phyloP scores from a whole-genome alignment of 2,888 invertebrate species.

The Troides aeacus region DNA sequence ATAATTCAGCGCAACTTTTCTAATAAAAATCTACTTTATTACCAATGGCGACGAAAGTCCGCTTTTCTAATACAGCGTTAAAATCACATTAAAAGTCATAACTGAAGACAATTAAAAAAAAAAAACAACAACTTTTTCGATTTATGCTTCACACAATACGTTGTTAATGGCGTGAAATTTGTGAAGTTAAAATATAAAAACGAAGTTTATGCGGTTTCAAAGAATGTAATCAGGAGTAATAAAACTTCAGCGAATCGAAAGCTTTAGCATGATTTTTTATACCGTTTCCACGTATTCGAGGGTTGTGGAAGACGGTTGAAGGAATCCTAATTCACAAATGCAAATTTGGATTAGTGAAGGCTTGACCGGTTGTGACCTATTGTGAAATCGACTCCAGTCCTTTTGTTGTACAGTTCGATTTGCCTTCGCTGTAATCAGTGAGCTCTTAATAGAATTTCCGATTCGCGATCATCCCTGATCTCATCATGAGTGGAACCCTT shows the following conservation, averaged over 20 bases:
- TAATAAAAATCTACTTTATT: no score
- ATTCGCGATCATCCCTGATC: constrained; percentile 14
- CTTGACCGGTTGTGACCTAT: constrained; percentile 23
- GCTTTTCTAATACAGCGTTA: no score
- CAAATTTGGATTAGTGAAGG: constrained; percentile 20
- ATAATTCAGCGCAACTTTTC: no score
- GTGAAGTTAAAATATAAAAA: constrained; percentile 13
- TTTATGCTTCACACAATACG: constrained; percentile 19
- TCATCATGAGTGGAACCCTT: constrained; percentile 19
- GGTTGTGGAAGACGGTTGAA: not conserved
- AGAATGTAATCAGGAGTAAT: constrained; percentile 25
- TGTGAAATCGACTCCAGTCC: constrained; percentile 14
- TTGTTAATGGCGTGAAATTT: constrained; percentile 22
- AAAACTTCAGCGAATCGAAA: constrained; percentile 13
- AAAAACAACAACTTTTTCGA: constrained; percentile 6
- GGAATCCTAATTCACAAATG: constrained; percentile 20
- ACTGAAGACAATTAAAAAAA: constrained; percentile 5
- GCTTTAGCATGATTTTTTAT: constrained; percentile 14
- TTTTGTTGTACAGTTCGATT: constrained; percentile 24
- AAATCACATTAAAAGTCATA: not conserved
- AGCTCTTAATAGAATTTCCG: constrained; percentile 12
- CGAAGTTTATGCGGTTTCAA: constrained; percentile 17
- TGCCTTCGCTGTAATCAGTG: constrained; percentile 8
- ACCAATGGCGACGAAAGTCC: no score
- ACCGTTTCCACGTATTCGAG: constrained; percentile 1